Evolutionary conservation across 2,797 vertebrate genomes (phyloP).

Genomic region (Otolemur crassicaudatus): DNA sequence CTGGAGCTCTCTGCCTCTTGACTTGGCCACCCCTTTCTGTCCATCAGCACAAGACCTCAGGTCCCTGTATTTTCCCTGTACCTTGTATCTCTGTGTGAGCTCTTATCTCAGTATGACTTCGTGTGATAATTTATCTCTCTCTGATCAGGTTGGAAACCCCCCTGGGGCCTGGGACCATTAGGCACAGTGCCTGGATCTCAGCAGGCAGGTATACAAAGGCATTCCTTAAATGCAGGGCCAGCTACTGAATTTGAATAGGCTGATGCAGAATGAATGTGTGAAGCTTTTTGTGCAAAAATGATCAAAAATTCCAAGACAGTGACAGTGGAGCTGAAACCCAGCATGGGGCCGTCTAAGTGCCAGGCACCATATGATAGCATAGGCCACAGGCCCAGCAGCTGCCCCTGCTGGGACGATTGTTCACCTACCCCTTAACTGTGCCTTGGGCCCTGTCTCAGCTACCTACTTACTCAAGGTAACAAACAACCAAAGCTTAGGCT

Average conservation of each 20-base stretch:
- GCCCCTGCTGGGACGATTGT: not conserved
- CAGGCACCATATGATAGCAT: not conserved
- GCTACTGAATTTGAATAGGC: not conserved
- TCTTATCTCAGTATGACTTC: not conserved
- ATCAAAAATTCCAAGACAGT: not conserved
- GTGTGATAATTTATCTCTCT: not conserved
- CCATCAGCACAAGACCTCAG: not conserved
- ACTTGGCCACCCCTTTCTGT: too few species aligned
- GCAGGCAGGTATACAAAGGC: rapidly evolving
- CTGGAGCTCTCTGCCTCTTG: not conserved
- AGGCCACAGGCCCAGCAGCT: not conserved
- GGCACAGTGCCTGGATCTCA: not conserved
- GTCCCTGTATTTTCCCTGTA: too few species aligned
- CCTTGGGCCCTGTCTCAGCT: not conserved
- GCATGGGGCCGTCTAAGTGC: not conserved
- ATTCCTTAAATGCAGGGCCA: not conserved
- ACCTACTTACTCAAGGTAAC: not conserved
- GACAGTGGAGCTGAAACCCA: too few species aligned
- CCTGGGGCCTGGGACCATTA: not conserved
- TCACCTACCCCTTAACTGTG: not conserved
- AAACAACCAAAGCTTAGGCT: not conserved
- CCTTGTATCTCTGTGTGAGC: not conserved
- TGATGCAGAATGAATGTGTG: not conserved
- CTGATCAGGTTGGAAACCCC: not conserved
- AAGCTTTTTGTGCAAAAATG: not conserved